These are phyloP conservation scores for Drosophila dives DNA, from an alignment of 2,888 invertebrate species.

Conservation along the genomic window DNA sequence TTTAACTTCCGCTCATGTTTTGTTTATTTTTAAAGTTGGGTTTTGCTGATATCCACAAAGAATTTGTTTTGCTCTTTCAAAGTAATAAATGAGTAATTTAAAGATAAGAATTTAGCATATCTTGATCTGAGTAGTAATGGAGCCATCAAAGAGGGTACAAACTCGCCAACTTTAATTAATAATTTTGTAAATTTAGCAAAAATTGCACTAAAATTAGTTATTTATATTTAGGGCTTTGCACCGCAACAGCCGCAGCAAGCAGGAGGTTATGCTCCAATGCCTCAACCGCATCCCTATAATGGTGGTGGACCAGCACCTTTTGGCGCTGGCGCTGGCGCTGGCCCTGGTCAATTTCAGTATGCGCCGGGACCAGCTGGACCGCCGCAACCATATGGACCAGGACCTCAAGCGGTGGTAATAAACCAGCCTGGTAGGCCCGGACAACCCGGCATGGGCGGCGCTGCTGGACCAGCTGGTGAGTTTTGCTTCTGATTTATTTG, in stretches of 20 bases:
- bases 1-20: neutral
- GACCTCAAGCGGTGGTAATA: conserved; percentile 76
- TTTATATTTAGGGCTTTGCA: conserved; percentile 73
- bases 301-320: conserved; percentile 41
- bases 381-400: conserved; percentile 57
- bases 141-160: no score
- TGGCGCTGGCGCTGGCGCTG: conserved; percentile 38
- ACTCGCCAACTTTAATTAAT: neutral
- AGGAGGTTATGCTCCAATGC: conserved; percentile 82
- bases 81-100: no score
- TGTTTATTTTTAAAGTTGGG: neutral
- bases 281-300: conserved; percentile 74
- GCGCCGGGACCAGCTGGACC: conserved; percentile 50
- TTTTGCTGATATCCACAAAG: neutral
- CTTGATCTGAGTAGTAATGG: neutral
- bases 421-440: conserved; percentile 79
- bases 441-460: conserved; percentile 48
- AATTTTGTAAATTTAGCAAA: no score
- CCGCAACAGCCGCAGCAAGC: conserved; percentile 57
- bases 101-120: neutral
- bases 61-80: no score
- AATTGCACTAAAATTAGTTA: neutral
- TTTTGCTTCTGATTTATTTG: neutral
- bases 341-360: conserved; percentile 36
- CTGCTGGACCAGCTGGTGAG: conserved; percentile 58